Base-by-base conservation (phyloP, 2,888 invertebrate genomes). In the Drosophila nigritarsus region DNA sequence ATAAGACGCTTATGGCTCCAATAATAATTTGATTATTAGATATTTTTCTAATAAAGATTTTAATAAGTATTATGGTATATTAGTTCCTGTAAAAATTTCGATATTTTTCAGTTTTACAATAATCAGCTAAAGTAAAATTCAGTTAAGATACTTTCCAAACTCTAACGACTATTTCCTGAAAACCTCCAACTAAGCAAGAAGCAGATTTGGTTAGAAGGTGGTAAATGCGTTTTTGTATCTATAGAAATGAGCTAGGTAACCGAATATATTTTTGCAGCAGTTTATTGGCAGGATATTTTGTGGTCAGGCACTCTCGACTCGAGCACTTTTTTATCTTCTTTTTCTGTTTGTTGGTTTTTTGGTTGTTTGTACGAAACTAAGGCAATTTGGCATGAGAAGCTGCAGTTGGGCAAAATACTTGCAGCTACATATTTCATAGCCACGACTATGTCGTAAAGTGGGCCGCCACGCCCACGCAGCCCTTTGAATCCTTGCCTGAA, bases 401-500 rank as follows among this genome's bases (percentile, higher is more conserved):
- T 78, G 68, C 75, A 65, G 64, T 72, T 62, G 59, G 36, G 51
- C 75, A 67, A 69, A 75, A 32, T 49, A 61, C 62, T 73, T 73
- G 73, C 74, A 75, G 59, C 74, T 51, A 58, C 42, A 56, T 56
- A 56, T 72, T 50, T 73, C 68, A 73, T 32, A 54, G 71, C 61
- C 45, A 66, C 54, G 69, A 70, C 69, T 67, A 30, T 70, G 70
- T 78, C 83, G 86, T 83, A 72, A 83, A 78, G 78, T 65, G 71
- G 63, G 68, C 62, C 71, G 63, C 59, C 48, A 29, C 62, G 48
- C 61, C 61, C 51, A 24, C 53, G 29, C 32, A 40, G 8, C 59
- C 42, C 56, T 15, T 56, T 56, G 56, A 86, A 83, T 81, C 75
- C 82, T 84, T 83, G 82, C 78, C 84, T 54, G 70, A 73, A 68